Conservation (phyloP, 2,113 vertebrate genomes). For the Nansenia antarctica region DNA sequence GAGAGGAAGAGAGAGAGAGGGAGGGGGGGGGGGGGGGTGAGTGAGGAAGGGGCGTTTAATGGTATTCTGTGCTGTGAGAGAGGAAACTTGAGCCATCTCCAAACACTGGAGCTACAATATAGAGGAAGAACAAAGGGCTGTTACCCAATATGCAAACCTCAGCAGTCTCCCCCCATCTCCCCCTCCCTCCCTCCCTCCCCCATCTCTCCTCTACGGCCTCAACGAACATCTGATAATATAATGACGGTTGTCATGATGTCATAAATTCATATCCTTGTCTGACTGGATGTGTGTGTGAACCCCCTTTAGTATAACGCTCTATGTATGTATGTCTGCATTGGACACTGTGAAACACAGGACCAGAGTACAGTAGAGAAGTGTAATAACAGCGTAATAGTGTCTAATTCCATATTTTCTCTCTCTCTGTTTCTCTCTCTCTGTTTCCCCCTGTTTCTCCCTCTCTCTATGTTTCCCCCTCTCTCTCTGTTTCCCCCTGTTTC, state of each 20-base stretch:
- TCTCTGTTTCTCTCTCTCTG: neutral
- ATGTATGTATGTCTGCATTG: neutral
- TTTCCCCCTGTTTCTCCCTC: no score
- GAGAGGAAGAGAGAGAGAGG: no score
- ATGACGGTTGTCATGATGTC: neutral
- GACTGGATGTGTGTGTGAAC: neutral
- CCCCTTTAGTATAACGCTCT: neutral
- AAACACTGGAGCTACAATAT: constrained; percentile 23
- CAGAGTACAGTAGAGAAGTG: neutral
- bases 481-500: no score
- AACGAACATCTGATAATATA: constrained; percentile 28
- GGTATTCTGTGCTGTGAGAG: constrained; percentile 2
- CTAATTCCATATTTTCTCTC: no score
- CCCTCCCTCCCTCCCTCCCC: neutral
- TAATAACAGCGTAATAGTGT: neutral
- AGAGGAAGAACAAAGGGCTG: constrained; percentile 38
- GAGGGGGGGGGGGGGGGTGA: no score
- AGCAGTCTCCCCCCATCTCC: neutral
- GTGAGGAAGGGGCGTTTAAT: neutral
- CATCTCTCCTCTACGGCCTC: neutral
- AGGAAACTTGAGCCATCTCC: constrained; percentile 25
- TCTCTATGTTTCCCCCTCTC: neutral
- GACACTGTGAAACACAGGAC: neutral
- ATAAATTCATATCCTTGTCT: constrained; percentile 21
- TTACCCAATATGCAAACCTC: constrained; percentile 28